Base-by-base conservation (phyloP, 2,113 vertebrate genomes). In the Semnornis frantzii region DNA sequence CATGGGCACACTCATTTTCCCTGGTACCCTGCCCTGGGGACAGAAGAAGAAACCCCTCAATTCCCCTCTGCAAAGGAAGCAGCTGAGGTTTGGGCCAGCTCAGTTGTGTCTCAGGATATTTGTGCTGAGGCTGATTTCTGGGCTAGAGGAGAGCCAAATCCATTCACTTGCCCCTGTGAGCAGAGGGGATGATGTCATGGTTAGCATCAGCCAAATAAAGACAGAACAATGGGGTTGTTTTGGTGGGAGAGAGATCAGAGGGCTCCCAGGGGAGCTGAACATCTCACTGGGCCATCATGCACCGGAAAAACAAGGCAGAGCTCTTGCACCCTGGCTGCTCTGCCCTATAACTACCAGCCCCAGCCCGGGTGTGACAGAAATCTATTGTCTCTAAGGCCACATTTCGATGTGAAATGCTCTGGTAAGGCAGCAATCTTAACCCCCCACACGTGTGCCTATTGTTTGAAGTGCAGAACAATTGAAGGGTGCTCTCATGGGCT, bases 391-490 rank as follows among this genome's bases (percentile, higher is more conserved):
- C 73, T 50, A 16, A 86, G 84, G 71, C 80, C 5, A 3, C 13
- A 9, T 97, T 96, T 95, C 31, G 1, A 44, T 50, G 66, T 2
- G 3, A 96, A 96, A 92, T 30, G 60, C 76, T 91, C 79, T 59
- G 90, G 66, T 55, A 72, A 86, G 85, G 86, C 84, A 95, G 79
- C 88, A 77, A 66, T 73, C 72, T 63, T 71, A 87, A 70, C 42
- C 63, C 60, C 50, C 39, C 76, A 50, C 88, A 91, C 34, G 54
- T 92, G 91, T 63, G 94, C 55, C 96, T 95, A 98, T 98, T 98
- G 97, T 98, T 98, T 98, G 97, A 98, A 97, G 97, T 96, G 87
- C 92, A 94, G 97, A 96, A 98, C 97, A 98, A 98, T 98, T 97
- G 97, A 97, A 97, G 97, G 96, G 96, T 98, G 95, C 92, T 96